Evolutionary conservation across 1,140 invertebrate species (phyloP), one percentile per base, ranked within the genome.

Genomic region (Temnothorax curvispinosus): DNA sequence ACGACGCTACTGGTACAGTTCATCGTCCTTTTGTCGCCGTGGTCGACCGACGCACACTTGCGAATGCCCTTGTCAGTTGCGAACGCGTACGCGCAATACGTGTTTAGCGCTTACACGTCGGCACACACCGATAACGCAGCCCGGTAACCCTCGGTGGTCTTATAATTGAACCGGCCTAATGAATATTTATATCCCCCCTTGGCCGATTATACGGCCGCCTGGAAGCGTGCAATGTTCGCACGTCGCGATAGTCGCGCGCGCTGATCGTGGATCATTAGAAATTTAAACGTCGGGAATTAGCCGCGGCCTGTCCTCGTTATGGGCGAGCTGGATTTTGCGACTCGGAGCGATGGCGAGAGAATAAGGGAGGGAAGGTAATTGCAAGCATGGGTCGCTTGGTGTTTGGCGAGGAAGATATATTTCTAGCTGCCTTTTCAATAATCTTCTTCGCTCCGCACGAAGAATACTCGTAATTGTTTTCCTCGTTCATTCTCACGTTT

Each of bases 1-100:
- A 32, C 86, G 89, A 62, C 60, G 89, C 90, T 84, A 87, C 89
- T 72, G 56, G 65, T 71, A 74, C 65, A 82, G 90, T 91, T 91
- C 90, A 91, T 91, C 89, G 90, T 91, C 90, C 90, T 91, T 91
- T 91, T 91, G 89, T 91, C 87, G 85, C 60, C 35, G 56, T 27
- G 65, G 65, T 15, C 52, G 44, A 67, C 21, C 52, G 44, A 67
- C 62, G 60, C 82, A 75, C 71, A 71, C 47, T 38, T 18, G 38
- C 15, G 52, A 44, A 32, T 41, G 60, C 60, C 50, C 21, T 50
- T 71, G 62, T 86, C 65, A 9, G 11, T 81, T 44, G 54, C 69
- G 35, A 41, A 15, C 58, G 44, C 44, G 32, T 11, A 44, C 65
- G 60, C 54, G 77, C 75, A 35, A 82, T 60, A 44, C 44, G 54